These are phyloP conservation scores for Drosophila infuscata DNA, from an alignment of 2,888 invertebrate genomes.

Conservation along the genomic window DNA sequence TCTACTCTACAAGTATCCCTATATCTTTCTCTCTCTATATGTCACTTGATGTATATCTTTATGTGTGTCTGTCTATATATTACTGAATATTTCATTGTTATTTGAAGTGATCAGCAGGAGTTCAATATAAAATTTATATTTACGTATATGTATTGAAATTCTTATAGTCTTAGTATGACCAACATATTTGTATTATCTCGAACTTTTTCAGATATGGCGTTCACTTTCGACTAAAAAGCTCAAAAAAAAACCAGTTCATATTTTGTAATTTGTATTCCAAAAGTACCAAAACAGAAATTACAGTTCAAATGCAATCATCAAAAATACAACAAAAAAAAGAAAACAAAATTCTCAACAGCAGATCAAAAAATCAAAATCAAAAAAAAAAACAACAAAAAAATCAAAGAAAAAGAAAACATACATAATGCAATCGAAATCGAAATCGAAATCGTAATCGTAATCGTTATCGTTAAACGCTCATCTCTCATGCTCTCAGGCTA, in stretches of 20 bases:
- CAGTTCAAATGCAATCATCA: slow-evolving; percentile 67
- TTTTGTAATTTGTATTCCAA: slow-evolving; percentile 71
- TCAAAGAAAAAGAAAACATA: background rate
- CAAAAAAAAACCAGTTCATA: slow-evolving; percentile 56
- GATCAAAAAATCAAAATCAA: slow-evolving; percentile 21
- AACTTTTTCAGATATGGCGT: slow-evolving; percentile 85
- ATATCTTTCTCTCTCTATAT: slow-evolving; percentile 21
- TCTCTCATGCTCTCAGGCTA: slow-evolving; percentile 72
- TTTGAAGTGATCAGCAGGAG: slow-evolving; percentile 14
- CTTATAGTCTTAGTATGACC: slow-evolving; percentile 25
- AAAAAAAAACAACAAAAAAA: slow-evolving; percentile 7
- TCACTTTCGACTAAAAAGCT: slow-evolving; percentile 84
- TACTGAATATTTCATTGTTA: slow-evolving; percentile 22
- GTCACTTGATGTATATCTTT: slow-evolving; percentile 4
- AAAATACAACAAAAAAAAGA: slow-evolving; percentile 31
- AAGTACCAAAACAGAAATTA: slow-evolving; percentile 62
- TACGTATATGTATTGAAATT: slow-evolving; percentile 24
- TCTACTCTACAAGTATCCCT: slow-evolving; percentile 31
- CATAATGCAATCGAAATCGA: slow-evolving; percentile 24
- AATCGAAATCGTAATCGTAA: slow-evolving; percentile 57
- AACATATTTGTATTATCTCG: slow-evolving; percentile 67
- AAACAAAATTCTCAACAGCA: slow-evolving; percentile 17
- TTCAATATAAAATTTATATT: slow-evolving; percentile 10
- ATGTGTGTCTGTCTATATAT: slow-evolving; percentile 28
- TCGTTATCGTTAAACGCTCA: slow-evolving; percentile 59